Evolutionary conservation across 53 echinoderm and acorn worm species (phyloP), one percentile per base, ranked within the genome.

Genomic region (Pentamera pediparva): DNA sequence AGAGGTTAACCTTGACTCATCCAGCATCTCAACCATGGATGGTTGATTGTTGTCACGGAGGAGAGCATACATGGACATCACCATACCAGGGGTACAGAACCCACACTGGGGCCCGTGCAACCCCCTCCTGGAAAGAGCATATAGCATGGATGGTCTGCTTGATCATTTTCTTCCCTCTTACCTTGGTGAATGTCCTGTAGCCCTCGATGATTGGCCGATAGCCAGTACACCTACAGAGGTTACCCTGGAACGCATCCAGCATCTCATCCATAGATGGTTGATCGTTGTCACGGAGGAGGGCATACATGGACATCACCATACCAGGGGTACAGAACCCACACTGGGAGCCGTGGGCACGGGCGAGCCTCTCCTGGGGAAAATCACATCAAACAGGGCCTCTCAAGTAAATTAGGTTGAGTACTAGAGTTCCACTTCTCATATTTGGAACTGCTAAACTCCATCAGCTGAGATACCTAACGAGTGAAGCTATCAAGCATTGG

Each of bases 281-380:
- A 9, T 86, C 75, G 32, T 76, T 79, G 80, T 86, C 86, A 5
- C 90, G 62, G 20, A 90, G 90, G 50, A 89, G 70, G 13, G 86
- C 64, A 52, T 89, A 89, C 90, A 89, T 89, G 48, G 90, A 89
- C 90, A 89, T 89, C 5, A 89, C 90, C 6, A 89, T 79, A 20
- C 90, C 86, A 6, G 90, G 86, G 15, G 75, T 89, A 32, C 91
- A 91, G 61, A 91, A 91, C 6, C 91, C 91, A 74, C 90, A 90
- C 78, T 90, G 90, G 11, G 91, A 91, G 4, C 91, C 91, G 54
- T 91, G 91, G 2, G 91, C 87, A 55, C 82, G 84, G 47, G 92
- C 84, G 20, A 91, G 76, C 6, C 92, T 80, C 51, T 91, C 92
- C 92, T 87, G 47, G 13, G n/a, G n/a, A 45, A 1, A 55, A 19